phyloP scores from a whole-genome alignment of 2,113 vertebrate species.

The Climacteris rufus region DNA sequence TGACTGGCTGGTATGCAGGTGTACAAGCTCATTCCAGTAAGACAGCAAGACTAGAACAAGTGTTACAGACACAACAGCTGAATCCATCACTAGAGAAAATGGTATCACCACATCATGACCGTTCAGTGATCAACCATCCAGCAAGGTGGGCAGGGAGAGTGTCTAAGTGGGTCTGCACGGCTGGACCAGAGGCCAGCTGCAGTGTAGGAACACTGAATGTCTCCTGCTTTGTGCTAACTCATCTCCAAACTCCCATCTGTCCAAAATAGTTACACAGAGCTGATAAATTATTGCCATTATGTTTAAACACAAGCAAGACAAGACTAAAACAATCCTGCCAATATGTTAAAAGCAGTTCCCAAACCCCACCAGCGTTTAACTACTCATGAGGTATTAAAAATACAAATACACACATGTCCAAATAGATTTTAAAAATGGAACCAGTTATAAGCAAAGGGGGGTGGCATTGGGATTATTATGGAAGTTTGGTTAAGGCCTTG shows the following conservation, averaged over 20 bases:
- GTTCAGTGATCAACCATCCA: not conserved
- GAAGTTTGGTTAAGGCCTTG: constrained; percentile 69
- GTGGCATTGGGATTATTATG: constrained; percentile 50
- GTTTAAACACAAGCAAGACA: constrained; percentile 70
- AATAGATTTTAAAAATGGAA: constrained; percentile 55
- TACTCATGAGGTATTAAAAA: constrained; percentile 77
- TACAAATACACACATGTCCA: constrained; percentile 57
- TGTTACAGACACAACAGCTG: constrained; percentile 55
- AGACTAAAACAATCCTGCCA: constrained; percentile 57
- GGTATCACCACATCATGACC: constrained; percentile 37
- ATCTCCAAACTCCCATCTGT: constrained; percentile 27
- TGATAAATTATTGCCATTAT: constrained; percentile 80
- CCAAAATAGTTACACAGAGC: constrained; percentile 55
- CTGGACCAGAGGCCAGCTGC: constrained; percentile 1
- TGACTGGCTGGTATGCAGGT: constrained; percentile 63
- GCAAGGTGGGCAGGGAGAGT: not conserved
- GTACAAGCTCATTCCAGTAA: constrained; percentile 74
- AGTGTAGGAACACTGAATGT: not conserved
- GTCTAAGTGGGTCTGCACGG: not conserved
- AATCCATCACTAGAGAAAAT: constrained; percentile 57
- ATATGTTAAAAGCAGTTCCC: constrained; percentile 47
- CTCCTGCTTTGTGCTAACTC: constrained; percentile 34
- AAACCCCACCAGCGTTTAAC: constrained; percentile 52
- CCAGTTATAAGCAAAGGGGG: constrained; percentile 44
- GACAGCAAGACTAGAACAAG: constrained; percentile 69